Percentiles rank a stretch among this genome's conserved stretches.
phyloP scores from a whole-genome alignment of 2,113 vertebrate genomes.

The Megalops atlanticus region DNA sequence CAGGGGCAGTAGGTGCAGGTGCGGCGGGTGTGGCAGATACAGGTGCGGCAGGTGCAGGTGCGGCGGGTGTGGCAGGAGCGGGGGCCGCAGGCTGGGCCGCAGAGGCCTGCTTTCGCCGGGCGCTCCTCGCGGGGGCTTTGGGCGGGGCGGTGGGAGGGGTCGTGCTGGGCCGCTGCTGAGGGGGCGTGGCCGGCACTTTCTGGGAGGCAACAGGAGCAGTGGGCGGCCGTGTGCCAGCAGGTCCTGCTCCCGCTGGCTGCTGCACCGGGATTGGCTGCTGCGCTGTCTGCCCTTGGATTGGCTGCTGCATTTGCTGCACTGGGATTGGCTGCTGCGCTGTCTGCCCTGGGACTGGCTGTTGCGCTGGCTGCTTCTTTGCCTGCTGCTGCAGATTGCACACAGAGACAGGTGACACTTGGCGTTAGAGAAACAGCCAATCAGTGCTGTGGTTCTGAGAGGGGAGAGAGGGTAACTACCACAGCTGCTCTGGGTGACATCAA shows the following conservation, averaged over 20 bases:
- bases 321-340: too few species aligned
- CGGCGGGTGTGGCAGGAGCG: background rate
- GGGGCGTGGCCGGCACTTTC: background rate
- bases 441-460: background rate
- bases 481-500: too few species aligned
- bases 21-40: conserved; percentile 22
- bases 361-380: conserved; percentile 31
- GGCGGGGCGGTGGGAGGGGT: conserved; percentile 57
- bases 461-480: background rate
- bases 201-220: conserved; percentile 39
- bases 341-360: too few species aligned
- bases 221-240: conserved; percentile 12
- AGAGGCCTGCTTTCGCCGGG: conserved; percentile 63
- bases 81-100: background rate
- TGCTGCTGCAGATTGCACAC: conserved; percentile 39
- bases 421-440: background rate
- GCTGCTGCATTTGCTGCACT: background rate
- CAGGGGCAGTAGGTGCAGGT: background rate
- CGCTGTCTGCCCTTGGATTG: conserved; percentile 39
- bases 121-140: conserved; percentile 63
- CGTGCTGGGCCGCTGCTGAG: background rate
- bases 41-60: conserved; percentile 27
- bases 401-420: background rate
- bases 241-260: conserved; percentile 59
- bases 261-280: conserved; percentile 70